These are phyloP conservation scores for Rhinichthys klamathensis DNA, from an alignment of 2,113 vertebrate species.

Conservation along the genomic window DNA sequence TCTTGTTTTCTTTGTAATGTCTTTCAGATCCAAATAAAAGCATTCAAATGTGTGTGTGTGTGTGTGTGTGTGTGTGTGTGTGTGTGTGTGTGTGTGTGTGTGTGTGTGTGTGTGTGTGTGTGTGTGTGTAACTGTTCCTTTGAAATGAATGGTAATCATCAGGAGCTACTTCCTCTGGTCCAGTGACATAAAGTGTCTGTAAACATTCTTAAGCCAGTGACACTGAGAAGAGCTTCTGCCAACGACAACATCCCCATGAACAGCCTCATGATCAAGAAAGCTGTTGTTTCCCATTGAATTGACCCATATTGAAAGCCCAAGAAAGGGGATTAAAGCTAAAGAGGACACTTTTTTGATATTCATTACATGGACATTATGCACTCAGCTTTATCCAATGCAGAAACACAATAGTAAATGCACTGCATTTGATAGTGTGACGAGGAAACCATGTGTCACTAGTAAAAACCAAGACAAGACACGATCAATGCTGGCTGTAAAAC, in stretches of 20 bases:
- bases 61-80: too few relatives aligned
- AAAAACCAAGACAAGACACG: background rate
- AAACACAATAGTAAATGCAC: slow-evolving; percentile 34
- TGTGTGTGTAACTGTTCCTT: background rate
- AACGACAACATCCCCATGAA: slow-evolving; percentile 34
- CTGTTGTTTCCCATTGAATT: slow-evolving; percentile 21
- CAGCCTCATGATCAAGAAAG: slow-evolving; percentile 5
- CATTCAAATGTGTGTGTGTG: too few relatives aligned
- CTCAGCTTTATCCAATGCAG: slow-evolving; percentile 13
- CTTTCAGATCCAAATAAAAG: too few relatives aligned
- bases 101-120: too few relatives aligned
- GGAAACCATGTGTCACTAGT: slow-evolving; percentile 6
- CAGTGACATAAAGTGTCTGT: background rate
- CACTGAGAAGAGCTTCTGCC: background rate
- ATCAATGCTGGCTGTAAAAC: slow-evolving; percentile 7
- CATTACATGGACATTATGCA: slow-evolving; percentile 18
- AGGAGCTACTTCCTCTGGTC: background rate
- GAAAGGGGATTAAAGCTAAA: slow-evolving; percentile 27
- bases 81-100: too few relatives aligned
- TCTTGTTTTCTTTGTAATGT: too few relatives aligned
- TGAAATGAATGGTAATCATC: slow-evolving; percentile 10
- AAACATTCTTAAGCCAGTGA: slow-evolving; percentile 24
- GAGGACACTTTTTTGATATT: slow-evolving; percentile 42
- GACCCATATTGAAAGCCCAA: slow-evolving; percentile 34
- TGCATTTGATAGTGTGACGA: background rate